These are phyloP conservation scores for Phlogophora meticulosa DNA, from an alignment of 2,888 invertebrate species.

Conservation along the genomic window DNA sequence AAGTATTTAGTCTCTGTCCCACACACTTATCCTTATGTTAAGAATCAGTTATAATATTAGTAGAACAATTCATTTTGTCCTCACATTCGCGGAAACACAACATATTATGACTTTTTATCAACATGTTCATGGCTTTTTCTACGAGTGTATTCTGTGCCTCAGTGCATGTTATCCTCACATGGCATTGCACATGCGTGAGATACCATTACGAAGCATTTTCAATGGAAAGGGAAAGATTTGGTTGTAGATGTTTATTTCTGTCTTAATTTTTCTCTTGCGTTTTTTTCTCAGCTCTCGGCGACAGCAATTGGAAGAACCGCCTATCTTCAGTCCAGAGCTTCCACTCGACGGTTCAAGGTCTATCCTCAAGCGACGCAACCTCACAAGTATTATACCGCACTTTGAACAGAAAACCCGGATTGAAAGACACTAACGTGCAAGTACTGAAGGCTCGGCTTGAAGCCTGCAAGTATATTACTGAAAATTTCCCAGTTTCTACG, in stretches of 20 bases:
- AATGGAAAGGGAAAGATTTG: neutral
- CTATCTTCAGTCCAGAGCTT: slow-evolving; percentile 94
- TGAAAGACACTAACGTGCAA: slow-evolving; percentile 97
- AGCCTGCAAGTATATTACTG: slow-evolving; percentile 94
- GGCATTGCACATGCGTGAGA: neutral
- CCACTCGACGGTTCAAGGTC: slow-evolving; percentile 91
- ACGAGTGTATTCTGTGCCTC: neutral
- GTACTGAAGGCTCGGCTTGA: slow-evolving; percentile 96
- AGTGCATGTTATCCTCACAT: neutral
- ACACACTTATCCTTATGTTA: too few relatives aligned
- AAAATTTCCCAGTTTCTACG: slow-evolving; percentile 94
- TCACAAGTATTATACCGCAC: slow-evolving; percentile 95
- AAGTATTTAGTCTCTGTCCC: too few relatives aligned
- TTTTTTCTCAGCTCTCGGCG: slow-evolving; percentile 91
- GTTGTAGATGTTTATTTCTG: too few relatives aligned
- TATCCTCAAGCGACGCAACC: slow-evolving; percentile 92
- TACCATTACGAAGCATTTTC: neutral
- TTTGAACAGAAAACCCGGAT: slow-evolving; percentile 95
- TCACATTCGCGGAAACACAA: neutral
- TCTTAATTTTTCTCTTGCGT: neutral
- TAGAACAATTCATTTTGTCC: neutral
- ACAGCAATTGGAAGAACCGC: slow-evolving; percentile 96
- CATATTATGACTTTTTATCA: neutral
- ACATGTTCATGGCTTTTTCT: too few relatives aligned
- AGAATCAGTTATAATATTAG: too few relatives aligned